A percentile compares a stretch with the other conserved stretches of the same genome.
Conservation (phyloP, 2,113 vertebrate species). For the Xiphophorus maculatus region DNA sequence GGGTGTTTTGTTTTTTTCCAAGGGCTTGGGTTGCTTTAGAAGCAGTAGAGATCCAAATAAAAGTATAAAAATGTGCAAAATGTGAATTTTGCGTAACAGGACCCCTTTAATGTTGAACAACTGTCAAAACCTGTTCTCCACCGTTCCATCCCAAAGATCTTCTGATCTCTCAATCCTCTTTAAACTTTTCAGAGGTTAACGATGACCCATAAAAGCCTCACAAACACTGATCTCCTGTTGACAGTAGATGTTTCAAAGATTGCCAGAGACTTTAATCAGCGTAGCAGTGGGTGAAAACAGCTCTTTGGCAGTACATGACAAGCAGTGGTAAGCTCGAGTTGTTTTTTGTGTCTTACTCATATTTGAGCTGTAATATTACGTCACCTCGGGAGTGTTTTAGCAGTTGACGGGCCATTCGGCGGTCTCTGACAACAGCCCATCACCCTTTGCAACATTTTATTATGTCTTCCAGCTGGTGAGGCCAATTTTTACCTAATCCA, state of each 20-base stretch:
- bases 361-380: not conserved
- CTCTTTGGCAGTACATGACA: not conserved
- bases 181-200: too few relatives aligned
- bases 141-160: not conserved
- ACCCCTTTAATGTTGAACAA: not conserved
- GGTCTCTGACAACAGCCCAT: not conserved
- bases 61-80: too few relatives aligned
- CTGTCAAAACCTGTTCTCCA: not conserved
- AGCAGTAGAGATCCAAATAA: too few relatives aligned
- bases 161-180: too few relatives aligned
- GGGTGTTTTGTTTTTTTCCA: too few relatives aligned
- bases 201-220: not conserved
- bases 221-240: not conserved
- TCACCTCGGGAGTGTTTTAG: not conserved
- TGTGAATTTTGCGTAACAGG: too few relatives aligned
- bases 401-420: not conserved
- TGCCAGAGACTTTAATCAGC: not conserved
- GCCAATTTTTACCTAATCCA: slow-evolving; percentile 50
- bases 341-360: not conserved
- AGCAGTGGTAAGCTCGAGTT: not conserved
- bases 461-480: slow-evolving; percentile 42
- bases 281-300: not conserved
- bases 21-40: too few relatives aligned
- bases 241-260: not conserved
- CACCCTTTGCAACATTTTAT: slow-evolving; percentile 22